Base-by-base conservation (phyloP, 2,888 invertebrate genomes). In the Thymelicus lineola region DNA sequence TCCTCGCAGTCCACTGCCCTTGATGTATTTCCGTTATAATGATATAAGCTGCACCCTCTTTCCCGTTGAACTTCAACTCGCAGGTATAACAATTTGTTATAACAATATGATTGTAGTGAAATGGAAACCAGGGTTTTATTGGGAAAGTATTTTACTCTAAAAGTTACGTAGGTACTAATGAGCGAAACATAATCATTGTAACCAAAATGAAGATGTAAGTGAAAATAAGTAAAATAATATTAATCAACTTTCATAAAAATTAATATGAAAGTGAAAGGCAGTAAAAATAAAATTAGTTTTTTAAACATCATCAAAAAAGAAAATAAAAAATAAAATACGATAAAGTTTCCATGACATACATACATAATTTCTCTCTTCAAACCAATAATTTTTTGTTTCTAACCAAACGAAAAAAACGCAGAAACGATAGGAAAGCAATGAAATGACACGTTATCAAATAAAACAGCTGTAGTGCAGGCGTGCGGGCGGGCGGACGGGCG, bases 401-500 rank as follows among this genome's bases (percentile, higher is more conserved):
- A 58, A 57, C 10, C n/a, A 42, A 61, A 53, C 14, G 35, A 42
- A 67, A 42, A 67, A 45, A 61, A 53, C 20, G 20, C 38, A 63
- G 9, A 55, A 36, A 50, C n/a, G 1, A 65, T 71, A 67, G 69
- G 65, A 73, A 71, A 69, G 75, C 71, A 73, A 73, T 64, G 72
- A 73, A 76, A 75, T 74, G 85, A 81, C 82, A 85, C 84, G 87
- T 87, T 87, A 86, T 86, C 81, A 86, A 85, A 81, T 82, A 80
- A 82, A 91, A 90, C 92, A 93, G 91, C 91, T 93, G 93, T 92
- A 86, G 82, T 88, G 88, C 86, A 87, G 84, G 86, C 86, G 84
- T 82, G 88, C 81, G 86, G 89, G 89, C 88, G 90, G 86, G 85
- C 83, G 86, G 84, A 79, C 76, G 80, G 72, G 73, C 72, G 76